Conservation (phyloP, 2,888 invertebrate genomes). For the Drosophila lacicola region DNA sequence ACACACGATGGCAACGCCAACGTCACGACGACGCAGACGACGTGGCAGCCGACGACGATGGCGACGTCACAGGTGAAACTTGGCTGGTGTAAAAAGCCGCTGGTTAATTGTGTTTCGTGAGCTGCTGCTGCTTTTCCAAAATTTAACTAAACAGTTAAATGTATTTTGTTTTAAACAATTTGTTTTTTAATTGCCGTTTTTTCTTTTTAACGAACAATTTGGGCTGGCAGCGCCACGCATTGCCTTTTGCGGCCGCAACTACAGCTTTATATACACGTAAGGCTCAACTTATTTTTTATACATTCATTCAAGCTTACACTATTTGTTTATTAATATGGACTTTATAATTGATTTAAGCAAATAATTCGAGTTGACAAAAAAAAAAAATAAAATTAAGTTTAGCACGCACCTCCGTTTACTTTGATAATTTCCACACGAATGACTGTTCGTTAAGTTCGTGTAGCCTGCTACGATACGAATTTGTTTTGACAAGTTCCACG, state of each 20-base stretch:
- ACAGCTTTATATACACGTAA: neutral
- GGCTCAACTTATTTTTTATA: too few species aligned
- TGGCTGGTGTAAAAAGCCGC: neutral
- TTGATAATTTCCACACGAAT: slow-evolving; percentile 72
- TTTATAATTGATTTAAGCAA: slow-evolving; percentile 12
- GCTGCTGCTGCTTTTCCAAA: neutral
- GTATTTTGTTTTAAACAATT: neutral
- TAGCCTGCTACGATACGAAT: slow-evolving; percentile 50
- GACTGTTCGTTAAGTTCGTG: slow-evolving; percentile 38
- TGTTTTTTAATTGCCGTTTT: neutral
- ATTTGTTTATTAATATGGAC: neutral
- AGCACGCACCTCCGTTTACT: slow-evolving; percentile 62
- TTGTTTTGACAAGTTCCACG: slow-evolving; percentile 66
- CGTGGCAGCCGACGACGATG: slow-evolving; percentile 67
- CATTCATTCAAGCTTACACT: neutral
- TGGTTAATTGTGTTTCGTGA: neutral
- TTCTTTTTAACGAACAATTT: neutral
- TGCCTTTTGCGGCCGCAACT: neutral
- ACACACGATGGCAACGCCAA: slow-evolving; percentile 26
- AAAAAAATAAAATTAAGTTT: neutral
- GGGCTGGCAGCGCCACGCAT: neutral
- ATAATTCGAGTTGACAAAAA: slow-evolving; percentile 1
- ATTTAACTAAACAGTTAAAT: neutral
- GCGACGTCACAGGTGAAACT: slow-evolving; percentile 66
- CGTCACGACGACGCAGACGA: slow-evolving; percentile 46